Evolutionary conservation across 2,888 invertebrate genomes (phyloP), one percentile per base, ranked within the genome.

Genomic region (Megastigmus dorsalis): DNA sequence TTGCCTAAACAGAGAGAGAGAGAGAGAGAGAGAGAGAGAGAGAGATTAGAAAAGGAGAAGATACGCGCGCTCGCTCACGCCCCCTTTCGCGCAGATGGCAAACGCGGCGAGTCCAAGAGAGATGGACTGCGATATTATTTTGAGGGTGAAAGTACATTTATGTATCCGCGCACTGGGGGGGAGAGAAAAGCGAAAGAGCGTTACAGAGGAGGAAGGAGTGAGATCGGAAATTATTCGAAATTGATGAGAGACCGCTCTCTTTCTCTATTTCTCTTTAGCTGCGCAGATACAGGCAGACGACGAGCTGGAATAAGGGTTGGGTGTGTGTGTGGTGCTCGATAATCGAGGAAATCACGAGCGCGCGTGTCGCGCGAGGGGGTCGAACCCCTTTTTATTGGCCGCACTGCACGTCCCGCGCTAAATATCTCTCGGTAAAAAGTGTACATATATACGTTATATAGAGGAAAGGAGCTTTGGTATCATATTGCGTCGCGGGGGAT

Each of bases 211-310:
- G 57, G 26, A 43, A 20, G 63, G 57, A 65, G 67, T 74, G 75
- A 63, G 70, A 72, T 74, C 75, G 75, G 79, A 79, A 85, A 82
- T 84, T 82, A 85, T 84, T 80, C 70, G 82, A 82, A 84, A 84
- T 84, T 84, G 84, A 84, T 83, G 84, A 84, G 81, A 76, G 72
- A 71, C 1, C 20, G 6, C 15, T 57, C 13, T 18, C 30, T 10
- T 26, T 33, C 20, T 28, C 10, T 26, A 4, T 41, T 45, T 23
- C 2, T 48, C 20, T 3, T 23, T n/a, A n/a, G 13, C n/a, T 41
- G 41, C 41, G n/a, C 13, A 13, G 5, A 3, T 13, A 10, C 41
- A 41, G 41, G 13, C n/a, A 15, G 41, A 26, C 26, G 18, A 41
- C n/a, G 26, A 26, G n/a, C 3, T n/a, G n/a, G 23, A 9, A 50